phyloP scores from a whole-genome alignment of 2,888 invertebrate genomes.

The Platycheirus albimanus region DNA sequence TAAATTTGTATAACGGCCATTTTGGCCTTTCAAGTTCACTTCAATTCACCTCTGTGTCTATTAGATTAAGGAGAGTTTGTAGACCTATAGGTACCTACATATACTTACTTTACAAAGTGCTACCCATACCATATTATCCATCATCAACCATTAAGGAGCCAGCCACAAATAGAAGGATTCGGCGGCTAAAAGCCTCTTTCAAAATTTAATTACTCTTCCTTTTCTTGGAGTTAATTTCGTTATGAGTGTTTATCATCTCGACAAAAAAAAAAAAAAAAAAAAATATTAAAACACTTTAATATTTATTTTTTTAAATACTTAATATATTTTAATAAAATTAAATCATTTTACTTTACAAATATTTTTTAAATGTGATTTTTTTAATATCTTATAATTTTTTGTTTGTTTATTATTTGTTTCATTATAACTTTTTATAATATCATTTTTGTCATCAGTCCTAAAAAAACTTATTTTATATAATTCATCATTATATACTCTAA shows the following conservation, averaged over 20 bases:
- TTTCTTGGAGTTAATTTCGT: not conserved
- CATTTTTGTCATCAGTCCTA: constrained; percentile 55
- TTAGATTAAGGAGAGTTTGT: not conserved
- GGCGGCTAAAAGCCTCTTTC: not conserved
- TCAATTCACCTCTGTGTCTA: too few relatives aligned
- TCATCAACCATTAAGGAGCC: too few relatives aligned
- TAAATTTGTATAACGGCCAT: constrained; percentile 37
- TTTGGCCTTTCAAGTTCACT: too few relatives aligned
- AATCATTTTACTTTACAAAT: constrained; percentile 70
- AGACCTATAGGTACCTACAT: not conserved
- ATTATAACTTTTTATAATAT: constrained; percentile 33
- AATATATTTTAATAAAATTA: constrained; percentile 70
- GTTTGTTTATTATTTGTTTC: constrained; percentile 7
- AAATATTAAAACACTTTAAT: not conserved
- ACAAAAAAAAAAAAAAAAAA: too few relatives aligned
- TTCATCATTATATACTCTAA: constrained; percentile 44
- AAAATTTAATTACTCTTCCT: not conserved
- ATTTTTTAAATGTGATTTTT: constrained; percentile 45
- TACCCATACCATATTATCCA: too few relatives aligned
- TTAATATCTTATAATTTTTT: constrained; percentile 4
- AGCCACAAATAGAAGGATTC: not conserved
- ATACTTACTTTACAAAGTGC: not conserved
- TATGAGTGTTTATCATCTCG: too few relatives aligned
- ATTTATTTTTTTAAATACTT: constrained; percentile 27
- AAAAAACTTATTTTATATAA: constrained; percentile 45